Percentiles rank a stretch among this genome's conserved stretches.
Evolutionary conservation across 2,113 vertebrate genomes (phyloP).

Genomic region (Muntiacus muntjak): DNA sequence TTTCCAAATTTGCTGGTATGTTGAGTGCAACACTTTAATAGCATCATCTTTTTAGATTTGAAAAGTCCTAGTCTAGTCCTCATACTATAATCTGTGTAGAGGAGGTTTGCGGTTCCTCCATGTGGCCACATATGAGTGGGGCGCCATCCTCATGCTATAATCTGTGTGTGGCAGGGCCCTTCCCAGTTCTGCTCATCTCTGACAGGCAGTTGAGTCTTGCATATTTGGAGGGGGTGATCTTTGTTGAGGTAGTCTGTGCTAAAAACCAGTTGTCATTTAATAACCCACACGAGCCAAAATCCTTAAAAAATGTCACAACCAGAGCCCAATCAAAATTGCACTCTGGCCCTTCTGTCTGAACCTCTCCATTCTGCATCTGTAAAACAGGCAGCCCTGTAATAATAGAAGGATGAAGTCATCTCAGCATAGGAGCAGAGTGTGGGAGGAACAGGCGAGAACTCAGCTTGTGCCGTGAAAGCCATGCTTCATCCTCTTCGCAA

Average conservation of each 20-base stretch:
- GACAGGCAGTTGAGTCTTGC: not conserved
- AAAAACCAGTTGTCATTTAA: not conserved
- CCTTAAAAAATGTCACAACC: not conserved
- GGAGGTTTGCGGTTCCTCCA: not conserved
- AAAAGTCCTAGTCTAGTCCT: not conserved
- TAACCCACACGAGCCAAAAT: not conserved
- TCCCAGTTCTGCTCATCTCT: not conserved
- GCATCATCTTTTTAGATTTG: not conserved
- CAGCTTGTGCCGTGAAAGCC: not conserved
- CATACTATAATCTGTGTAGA: not conserved
- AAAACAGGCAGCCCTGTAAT: not conserved
- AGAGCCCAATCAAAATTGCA: not conserved
- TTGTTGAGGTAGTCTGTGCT: not conserved
- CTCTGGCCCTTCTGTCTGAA: not conserved
- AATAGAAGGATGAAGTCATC: not conserved
- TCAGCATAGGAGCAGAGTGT: not conserved
- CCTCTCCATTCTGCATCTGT: not conserved
- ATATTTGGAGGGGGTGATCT: not conserved
- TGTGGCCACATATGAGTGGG: not conserved
- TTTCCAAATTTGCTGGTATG: not conserved
- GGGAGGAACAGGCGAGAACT: not conserved
- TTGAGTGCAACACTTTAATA: not conserved
- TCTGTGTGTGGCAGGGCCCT: not conserved
- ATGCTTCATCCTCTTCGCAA: not conserved
- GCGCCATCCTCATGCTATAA: not conserved